These are phyloP conservation scores for Lepidonotus clava DNA, from an alignment of 2,888 invertebrate species.

Conservation along the genomic window DNA sequence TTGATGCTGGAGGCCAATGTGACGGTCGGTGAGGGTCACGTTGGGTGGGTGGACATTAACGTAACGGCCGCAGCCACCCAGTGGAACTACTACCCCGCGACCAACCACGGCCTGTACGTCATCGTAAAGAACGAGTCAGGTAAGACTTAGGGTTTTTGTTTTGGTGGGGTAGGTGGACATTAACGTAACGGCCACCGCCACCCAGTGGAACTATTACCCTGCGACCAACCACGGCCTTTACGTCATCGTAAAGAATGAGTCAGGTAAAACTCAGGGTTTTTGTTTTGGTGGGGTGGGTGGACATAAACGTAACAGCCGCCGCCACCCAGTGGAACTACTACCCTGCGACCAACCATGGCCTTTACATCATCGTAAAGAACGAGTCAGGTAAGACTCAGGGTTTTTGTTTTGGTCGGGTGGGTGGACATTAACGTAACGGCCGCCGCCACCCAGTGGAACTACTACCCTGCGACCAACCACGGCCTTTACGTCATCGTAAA, in stretches of 20 bases:
- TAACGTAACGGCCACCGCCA: slow-evolving; percentile 89
- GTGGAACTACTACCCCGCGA: slow-evolving; percentile 90
- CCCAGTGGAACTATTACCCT: slow-evolving; percentile 90
- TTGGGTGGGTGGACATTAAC: slow-evolving; percentile 86
- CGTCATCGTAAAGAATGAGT: slow-evolving; percentile 69
- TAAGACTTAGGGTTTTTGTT: slow-evolving; percentile 34
- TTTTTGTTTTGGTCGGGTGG: no score
- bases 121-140: slow-evolving; percentile 67
- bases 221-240: slow-evolving; percentile 90
- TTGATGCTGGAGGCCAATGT: slow-evolving; percentile 69
- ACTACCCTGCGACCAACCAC: slow-evolving; percentile 88
- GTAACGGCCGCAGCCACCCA: slow-evolving; percentile 88
- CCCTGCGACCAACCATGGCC: slow-evolving; percentile 90
- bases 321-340: slow-evolving; percentile 89
- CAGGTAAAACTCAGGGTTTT: no score
- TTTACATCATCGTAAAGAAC: slow-evolving; percentile 80
- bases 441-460: slow-evolving; percentile 89
- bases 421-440: slow-evolving; percentile 91
- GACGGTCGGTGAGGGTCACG: slow-evolving; percentile 82
- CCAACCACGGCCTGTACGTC: slow-evolving; percentile 88
- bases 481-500: slow-evolving; percentile 84
- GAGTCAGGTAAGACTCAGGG: slow-evolving; percentile 58
- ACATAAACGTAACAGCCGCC: slow-evolving; percentile 90
- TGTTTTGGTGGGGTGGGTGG: slow-evolving; percentile 83
- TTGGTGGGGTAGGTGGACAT: slow-evolving; percentile 85